These are phyloP conservation scores for Scartelaos histophorus DNA, from an alignment of 2,113 vertebrate species.

Conservation along the genomic window DNA sequence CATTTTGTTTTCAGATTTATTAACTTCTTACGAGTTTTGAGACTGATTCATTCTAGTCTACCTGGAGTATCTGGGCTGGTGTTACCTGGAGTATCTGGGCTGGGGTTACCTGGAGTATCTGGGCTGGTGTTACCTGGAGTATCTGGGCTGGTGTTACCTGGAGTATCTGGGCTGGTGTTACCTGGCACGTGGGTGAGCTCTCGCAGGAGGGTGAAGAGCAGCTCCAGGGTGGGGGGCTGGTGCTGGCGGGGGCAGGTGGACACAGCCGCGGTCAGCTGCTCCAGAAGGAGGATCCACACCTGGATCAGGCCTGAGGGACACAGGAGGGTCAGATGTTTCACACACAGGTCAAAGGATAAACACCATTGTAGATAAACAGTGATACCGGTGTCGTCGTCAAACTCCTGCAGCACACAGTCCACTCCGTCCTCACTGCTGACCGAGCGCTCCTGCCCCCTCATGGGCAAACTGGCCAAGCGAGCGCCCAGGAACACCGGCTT, in stretches of 20 bases:
- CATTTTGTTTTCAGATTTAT: no score
- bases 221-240: slow-evolving; percentile 92
- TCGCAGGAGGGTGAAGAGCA: slow-evolving; percentile 90
- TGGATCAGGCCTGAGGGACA: slow-evolving; percentile 88
- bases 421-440: slow-evolving; percentile 90
- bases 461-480: slow-evolving; percentile 85
- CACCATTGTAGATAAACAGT: no score
- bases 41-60: no score
- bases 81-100: no score
- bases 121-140: no score
- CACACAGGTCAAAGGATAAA: background rate
- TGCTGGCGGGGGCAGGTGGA: slow-evolving; percentile 96
- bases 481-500: slow-evolving; percentile 93
- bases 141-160: no score
- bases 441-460: slow-evolving; percentile 83
- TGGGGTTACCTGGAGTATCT: no score
- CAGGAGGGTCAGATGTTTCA: no score
- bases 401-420: slow-evolving; percentile 90
- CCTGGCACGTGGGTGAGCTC: slow-evolving; percentile 81
- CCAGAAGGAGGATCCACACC: slow-evolving; percentile 93
- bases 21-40: no score
- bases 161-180: no score
- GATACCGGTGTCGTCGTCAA: slow-evolving; percentile 93
- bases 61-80: no score
- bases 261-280: slow-evolving; percentile 93